Evolutionary conservation across 2,888 invertebrate genomes (phyloP), one percentile per base, ranked within the genome.

Genomic region (Molorchus minor): DNA sequence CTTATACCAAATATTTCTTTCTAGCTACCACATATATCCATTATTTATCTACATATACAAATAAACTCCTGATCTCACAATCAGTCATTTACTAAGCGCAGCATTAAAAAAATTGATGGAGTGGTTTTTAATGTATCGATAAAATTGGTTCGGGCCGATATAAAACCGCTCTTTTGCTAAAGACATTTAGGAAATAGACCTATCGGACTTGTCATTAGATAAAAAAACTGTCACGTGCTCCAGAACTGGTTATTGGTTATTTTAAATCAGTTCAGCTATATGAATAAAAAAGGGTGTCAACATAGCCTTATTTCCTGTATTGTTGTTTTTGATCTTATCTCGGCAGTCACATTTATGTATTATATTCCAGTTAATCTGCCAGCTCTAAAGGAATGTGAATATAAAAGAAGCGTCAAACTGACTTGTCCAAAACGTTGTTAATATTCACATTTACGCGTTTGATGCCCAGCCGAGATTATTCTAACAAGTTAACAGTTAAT

Each of bases 71-170:
- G n/a, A n/a, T n/a, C n/a, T n/a, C n/a, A 33, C 44, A 45, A 29
- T 8, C 16, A 29, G 10, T 21, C 13, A 12, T 2, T n/a, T 44
- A 25, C 25, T 33, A 45, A 45, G 30, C 45, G 17, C 19, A 16
- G 30, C 49, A 49, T n/a, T n/a, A 25, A 13, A 29, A 49, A 49
- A 38, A 16, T 30, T 29, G 16, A 44, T 20, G 61, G 56, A 62
- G 61, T 61, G 61, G 56, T 63, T 65, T 57, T 57, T 56, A 62
- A 58, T 65, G 63, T 59, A 51, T 52, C 40, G 61, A 62, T 65
- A 60, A 59, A 59, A 59, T 59, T 55, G 54, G 55, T 45, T 35
- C 40, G 36, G 53, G 53, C 53, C 53, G 46, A 12, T 3, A 58
- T 56, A 38, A 19, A 46, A 38, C 40, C 58, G 41, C 47, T 53